Conservation (phyloP, 2,888 invertebrate species). For the Philereme vetulata region DNA sequence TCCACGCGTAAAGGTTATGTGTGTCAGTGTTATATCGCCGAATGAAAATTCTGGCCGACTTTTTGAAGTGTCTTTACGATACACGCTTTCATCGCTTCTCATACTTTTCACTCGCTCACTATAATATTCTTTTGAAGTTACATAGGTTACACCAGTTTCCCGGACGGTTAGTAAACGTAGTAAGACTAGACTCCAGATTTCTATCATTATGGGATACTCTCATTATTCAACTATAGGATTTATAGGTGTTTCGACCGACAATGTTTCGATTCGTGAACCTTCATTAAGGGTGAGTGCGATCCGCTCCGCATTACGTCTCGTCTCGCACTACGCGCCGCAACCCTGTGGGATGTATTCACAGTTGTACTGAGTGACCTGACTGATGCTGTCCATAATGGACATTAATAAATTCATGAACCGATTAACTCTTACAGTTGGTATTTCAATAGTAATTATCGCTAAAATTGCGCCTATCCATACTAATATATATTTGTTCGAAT, state of each 20-base stretch:
- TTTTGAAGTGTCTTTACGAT: background rate
- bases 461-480: slow-evolving; percentile 5
- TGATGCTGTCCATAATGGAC: no score
- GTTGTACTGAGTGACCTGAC: no score
- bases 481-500: slow-evolving; percentile 20
- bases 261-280: no score
- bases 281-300: no score
- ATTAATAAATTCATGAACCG: no score
- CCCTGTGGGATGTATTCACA: no score
- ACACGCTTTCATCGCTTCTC: background rate
- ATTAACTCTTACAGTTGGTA: no score
- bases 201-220: no score
- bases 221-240: no score
- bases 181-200: background rate
- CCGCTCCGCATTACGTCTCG: no score
- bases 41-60: background rate
- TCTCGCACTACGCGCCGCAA: no score
- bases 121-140: background rate
- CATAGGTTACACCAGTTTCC: background rate
- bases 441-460: slow-evolving; percentile 5
- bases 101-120: background rate
- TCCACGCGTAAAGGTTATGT: slow-evolving; percentile 21
- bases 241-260: no score
- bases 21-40: background rate
- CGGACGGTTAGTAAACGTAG: background rate